Conservation (phyloP, 2,113 vertebrate species). For the Cavia aperea region DNA sequence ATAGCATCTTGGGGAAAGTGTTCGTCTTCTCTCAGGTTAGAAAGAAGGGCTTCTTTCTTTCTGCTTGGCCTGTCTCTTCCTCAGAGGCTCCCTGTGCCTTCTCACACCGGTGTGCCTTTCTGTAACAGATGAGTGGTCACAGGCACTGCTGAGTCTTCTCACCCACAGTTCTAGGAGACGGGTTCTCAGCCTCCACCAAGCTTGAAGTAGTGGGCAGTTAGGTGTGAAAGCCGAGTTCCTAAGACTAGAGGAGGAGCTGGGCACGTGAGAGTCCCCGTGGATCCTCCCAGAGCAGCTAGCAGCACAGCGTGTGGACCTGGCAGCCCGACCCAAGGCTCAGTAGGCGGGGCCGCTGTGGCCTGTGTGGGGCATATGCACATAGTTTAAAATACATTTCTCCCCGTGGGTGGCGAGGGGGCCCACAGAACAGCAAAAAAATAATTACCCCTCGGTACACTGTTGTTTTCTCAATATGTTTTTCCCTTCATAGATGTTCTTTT, state of each 20-base stretch:
- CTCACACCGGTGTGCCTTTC: not conserved
- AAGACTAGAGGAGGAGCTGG: not conserved
- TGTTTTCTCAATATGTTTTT: not conserved
- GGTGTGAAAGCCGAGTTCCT: not conserved
- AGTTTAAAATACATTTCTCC: not conserved
- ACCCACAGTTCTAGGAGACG: not conserved
- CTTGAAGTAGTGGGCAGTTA: not conserved
- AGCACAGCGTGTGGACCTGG: rapidly evolving
- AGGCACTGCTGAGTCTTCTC: not conserved
- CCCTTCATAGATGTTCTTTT: not conserved
- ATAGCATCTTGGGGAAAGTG: not conserved
- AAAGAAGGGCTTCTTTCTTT: not conserved
- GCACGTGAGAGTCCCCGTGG: too few species aligned
- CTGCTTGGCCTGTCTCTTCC: not conserved
- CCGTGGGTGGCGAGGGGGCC: not conserved
- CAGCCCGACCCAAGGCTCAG: not conserved
- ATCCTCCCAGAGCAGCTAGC: not conserved
- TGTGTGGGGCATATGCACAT: not conserved
- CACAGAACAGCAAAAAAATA: not conserved
- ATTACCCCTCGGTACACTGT: not conserved
- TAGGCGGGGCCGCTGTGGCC: too few species aligned
- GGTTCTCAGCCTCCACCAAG: not conserved
- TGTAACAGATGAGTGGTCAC: not conserved
- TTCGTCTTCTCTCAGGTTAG: not conserved
- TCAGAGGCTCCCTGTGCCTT: not conserved